Conservation (phyloP, 2,113 vertebrate genomes). For the Erpornis zantholeuca region DNA sequence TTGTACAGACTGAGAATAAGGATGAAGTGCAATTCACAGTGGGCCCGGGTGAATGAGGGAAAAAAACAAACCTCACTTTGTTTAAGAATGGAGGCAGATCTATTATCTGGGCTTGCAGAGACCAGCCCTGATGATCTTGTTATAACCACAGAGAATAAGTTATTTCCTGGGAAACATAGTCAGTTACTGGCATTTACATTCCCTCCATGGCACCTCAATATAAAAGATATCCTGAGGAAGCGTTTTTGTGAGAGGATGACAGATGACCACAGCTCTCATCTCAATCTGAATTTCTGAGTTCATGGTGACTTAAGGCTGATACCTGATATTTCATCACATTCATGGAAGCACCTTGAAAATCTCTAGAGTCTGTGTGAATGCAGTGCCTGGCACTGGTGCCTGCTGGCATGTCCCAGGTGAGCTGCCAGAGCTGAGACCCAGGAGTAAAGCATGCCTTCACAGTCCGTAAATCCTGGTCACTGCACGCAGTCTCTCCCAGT, state of each 20-base stretch:
- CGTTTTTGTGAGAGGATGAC: not conserved
- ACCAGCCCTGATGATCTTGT: not conserved
- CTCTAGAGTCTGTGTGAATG: not conserved
- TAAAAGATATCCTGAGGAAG: not conserved
- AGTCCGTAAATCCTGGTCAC: accelerated
- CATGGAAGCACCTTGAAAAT: not conserved
- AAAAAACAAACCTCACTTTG: not conserved
- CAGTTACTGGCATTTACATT: not conserved
- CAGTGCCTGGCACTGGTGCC: not conserved
- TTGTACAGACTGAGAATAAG: not conserved
- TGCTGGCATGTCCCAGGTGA: not conserved
- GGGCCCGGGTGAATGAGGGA: accelerated
- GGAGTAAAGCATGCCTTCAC: not conserved
- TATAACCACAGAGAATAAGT: not conserved
- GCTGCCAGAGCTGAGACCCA: accelerated
- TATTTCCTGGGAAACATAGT: not conserved
- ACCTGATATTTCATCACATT: not conserved
- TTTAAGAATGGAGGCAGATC: not conserved
- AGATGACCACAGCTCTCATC: not conserved
- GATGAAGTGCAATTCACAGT: not conserved
- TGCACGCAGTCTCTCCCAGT: accelerated
- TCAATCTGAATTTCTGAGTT: not conserved
- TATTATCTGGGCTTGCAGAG: not conserved
- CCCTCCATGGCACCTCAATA: accelerated
- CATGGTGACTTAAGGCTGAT: not conserved